Base-by-base conservation (phyloP, 2,888 invertebrate species). In the Uropetala carovei region DNA sequence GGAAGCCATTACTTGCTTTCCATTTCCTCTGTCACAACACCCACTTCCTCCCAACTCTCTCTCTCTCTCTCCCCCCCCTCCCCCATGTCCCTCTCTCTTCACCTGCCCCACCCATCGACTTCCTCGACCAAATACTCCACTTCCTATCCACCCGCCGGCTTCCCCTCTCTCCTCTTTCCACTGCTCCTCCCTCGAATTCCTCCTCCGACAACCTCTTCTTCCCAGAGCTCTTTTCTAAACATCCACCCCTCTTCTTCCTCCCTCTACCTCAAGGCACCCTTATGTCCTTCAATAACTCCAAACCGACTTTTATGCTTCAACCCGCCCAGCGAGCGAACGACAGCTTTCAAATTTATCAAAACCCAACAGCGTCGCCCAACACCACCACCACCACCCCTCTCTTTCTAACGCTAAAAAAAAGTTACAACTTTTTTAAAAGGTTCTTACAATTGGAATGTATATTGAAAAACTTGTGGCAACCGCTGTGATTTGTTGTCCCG, bases 1-100 rank as follows among this genome's bases (percentile, higher is more conserved):
- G 89, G 89, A 89, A 89, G 68, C 89, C 89, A 89, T 89, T 68
- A 89, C 89, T 89, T 64, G 89, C 89, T 89, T 60, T 68, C 64
- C 64, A 64, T 89, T 89, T 89, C 89, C 89, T 89, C 89, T n/a
- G 64, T 89, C 43, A 27, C 64, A 10, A 68, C 64, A 43, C 89
- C 89, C 64, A 89, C 64, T 89, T 89, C 89, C 89, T 89, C 68
- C 64, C 86, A 16, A 30, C 30, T 30, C 59, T 27, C 27, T 30
- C 22, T 59, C 27, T 3, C 30, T 30, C 86, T 16, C 9, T 18
- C 89, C 56, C 60, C 86, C 60, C 59, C 2, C 27, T 64, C 60
- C 64, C 60, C 60, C 43, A 60, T 16, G 43, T 30, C 57, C 27
- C 59, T 27, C 59, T 59, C 64, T 43, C 43, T 59, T 59, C 22